Conservation (phyloP, 2,888 invertebrate genomes). For the Platerodrilus igneus region DNA sequence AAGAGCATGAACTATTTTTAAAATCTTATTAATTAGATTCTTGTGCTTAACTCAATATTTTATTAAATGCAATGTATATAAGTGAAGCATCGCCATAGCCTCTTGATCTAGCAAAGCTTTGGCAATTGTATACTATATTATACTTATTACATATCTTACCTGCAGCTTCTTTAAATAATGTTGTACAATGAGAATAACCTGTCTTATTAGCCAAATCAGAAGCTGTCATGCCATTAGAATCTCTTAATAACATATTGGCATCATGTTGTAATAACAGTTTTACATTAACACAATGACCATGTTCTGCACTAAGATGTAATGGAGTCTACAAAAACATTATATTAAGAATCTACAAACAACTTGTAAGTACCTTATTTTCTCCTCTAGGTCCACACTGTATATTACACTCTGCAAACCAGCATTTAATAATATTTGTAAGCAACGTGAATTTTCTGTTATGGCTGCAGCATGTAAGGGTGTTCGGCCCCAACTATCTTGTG, state of each 20-base stretch:
- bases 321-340: constrained; percentile 58
- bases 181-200: constrained; percentile 61
- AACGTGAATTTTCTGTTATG: constrained; percentile 69
- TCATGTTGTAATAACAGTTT: constrained; percentile 61
- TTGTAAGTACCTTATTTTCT: constrained; percentile 56
- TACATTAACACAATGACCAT: constrained; percentile 71
- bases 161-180: constrained; percentile 59
- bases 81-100: too few species aligned
- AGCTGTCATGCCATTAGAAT: constrained; percentile 67
- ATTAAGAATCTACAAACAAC: not conserved
- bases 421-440: constrained; percentile 65
- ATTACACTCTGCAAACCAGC: constrained; percentile 69
- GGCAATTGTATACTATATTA: too few species aligned
- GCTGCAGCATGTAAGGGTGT: constrained; percentile 81
- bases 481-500: constrained; percentile 68
- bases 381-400: constrained; percentile 63
- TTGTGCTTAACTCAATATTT: too few species aligned
- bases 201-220: constrained; percentile 66
- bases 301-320: constrained; percentile 75
- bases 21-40: too few species aligned
- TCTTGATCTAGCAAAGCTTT: too few species aligned
- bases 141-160: constrained; percentile 56
- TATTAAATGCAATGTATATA: not conserved
- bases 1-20: too few species aligned
- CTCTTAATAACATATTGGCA: constrained; percentile 59